Evolutionary conservation across 2,888 invertebrate species (phyloP).

Genomic region (Megalurothrips usitatus): DNA sequence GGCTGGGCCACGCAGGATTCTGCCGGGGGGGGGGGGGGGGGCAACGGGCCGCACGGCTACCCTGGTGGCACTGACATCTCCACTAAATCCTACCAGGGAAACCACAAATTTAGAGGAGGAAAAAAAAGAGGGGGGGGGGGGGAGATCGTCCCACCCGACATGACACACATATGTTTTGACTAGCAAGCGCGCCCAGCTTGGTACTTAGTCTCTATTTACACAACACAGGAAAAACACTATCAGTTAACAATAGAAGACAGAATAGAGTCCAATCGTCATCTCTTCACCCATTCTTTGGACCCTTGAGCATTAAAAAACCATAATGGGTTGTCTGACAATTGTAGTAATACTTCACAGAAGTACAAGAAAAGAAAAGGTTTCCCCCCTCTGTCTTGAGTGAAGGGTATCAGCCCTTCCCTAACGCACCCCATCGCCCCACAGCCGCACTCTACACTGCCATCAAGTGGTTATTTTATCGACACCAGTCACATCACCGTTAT

Average conservation of each 20-base stretch:
- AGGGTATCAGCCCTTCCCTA: slow-evolving; percentile 2
- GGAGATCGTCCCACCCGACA: neutral
- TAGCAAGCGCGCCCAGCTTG: neutral
- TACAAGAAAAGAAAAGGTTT: neutral
- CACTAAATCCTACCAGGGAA: neutral
- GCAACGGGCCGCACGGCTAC: too few relatives aligned
- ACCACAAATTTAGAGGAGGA: neutral
- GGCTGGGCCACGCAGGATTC: too few relatives aligned
- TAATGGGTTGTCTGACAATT: neutral
- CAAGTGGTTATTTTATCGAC: too few relatives aligned
- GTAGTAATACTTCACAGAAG: slow-evolving; percentile 12
- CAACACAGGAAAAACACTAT: slow-evolving; percentile 3
- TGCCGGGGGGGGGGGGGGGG: too few relatives aligned
- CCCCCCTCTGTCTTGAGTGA: neutral
- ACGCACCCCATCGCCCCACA: neutral
- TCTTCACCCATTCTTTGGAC: neutral
- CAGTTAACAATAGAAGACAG: neutral
- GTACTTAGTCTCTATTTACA: slow-evolving; percentile 13
- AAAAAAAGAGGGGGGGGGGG: neutral
- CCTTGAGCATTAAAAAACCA: neutral
- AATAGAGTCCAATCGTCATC: neutral
- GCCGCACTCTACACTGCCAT: too few relatives aligned
- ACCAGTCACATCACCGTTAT: too few relatives aligned
- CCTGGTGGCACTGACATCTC: too few relatives aligned
- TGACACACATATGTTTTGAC: slow-evolving; percentile 24